These are phyloP conservation scores for Littorina saxatilis DNA, from an alignment of 1,140 invertebrate species.

Conservation along the genomic window DNA sequence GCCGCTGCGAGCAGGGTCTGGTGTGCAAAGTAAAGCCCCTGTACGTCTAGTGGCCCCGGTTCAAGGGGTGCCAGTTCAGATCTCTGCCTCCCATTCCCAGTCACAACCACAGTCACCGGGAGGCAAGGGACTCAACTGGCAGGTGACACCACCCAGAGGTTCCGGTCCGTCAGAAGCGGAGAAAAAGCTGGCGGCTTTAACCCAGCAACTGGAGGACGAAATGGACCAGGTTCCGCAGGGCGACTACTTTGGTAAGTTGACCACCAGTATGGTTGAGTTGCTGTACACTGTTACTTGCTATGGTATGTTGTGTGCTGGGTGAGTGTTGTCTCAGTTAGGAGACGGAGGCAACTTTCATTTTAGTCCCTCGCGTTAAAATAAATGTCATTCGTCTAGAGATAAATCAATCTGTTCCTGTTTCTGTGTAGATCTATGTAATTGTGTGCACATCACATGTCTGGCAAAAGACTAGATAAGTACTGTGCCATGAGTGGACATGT, in stretches of 20 bases:
- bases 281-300: no score
- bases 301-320: no score
- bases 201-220: constrained; percentile 76
- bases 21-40: constrained; percentile 29
- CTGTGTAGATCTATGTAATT: no score
- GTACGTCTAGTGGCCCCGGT: constrained; percentile 50
- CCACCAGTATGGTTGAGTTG: no score
- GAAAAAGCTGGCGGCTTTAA: constrained; percentile 75
- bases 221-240: constrained; percentile 96
- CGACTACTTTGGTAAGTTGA: constrained; percentile 93
- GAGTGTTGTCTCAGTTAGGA: no score
- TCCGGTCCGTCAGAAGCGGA: constrained; percentile 75
- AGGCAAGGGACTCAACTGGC: constrained; percentile 86
- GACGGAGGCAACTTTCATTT: no score
- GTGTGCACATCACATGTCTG: no score
- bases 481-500: no score
- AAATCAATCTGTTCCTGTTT: no score
- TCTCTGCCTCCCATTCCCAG: constrained; percentile 24
- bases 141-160: constrained; percentile 84
- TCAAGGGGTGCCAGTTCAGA: constrained; percentile 48
- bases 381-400: no score
- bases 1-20: constrained; percentile 44
- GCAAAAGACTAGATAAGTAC: no score
- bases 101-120: constrained; percentile 37
- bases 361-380: no score